These are phyloP conservation scores for Halisarca cf. caerulea DNA, from an alignment of 37 sponge, comb jelly and placozoan species.

Conservation along the genomic window DNA sequence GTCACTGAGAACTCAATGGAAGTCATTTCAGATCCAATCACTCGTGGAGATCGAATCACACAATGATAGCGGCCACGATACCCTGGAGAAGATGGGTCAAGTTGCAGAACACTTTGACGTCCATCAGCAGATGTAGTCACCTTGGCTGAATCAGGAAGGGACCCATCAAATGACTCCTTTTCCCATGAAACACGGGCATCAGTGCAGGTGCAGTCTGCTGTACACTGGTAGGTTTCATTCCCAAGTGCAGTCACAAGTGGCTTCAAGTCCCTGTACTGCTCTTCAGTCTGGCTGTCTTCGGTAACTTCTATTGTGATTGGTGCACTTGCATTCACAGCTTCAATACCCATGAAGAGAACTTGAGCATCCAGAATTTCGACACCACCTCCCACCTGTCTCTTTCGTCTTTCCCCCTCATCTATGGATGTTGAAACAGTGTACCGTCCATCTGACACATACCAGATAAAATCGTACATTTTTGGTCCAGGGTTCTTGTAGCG, in stretches of 20 bases:
- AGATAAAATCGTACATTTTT: neutral
- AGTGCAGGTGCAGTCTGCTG: neutral
- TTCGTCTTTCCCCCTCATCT: neutral
- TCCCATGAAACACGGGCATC: slow-evolving; percentile 12
- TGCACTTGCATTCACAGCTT: neutral
- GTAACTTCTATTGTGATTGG: neutral
- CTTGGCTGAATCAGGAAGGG: neutral
- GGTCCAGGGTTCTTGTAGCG: slow-evolving; percentile 1
- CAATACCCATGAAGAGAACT: neutral
- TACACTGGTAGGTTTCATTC: neutral
- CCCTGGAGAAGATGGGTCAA: neutral
- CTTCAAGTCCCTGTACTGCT: neutral
- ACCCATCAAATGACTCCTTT: neutral
- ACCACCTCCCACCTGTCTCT: neutral
- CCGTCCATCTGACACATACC: neutral
- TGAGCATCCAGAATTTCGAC: neutral
- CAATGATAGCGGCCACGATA: neutral
- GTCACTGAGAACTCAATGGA: neutral
- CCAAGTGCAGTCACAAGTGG: neutral
- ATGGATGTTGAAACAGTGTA: neutral
- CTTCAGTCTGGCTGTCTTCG: neutral
- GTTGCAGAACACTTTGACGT: neutral
- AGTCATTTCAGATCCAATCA: neutral
- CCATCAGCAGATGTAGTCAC: slow-evolving; percentile 7
- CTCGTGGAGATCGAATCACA: neutral